These are phyloP conservation scores for Peromyscus maniculatus DNA, from an alignment of 2,113 vertebrate species.

Conservation along the genomic window DNA sequence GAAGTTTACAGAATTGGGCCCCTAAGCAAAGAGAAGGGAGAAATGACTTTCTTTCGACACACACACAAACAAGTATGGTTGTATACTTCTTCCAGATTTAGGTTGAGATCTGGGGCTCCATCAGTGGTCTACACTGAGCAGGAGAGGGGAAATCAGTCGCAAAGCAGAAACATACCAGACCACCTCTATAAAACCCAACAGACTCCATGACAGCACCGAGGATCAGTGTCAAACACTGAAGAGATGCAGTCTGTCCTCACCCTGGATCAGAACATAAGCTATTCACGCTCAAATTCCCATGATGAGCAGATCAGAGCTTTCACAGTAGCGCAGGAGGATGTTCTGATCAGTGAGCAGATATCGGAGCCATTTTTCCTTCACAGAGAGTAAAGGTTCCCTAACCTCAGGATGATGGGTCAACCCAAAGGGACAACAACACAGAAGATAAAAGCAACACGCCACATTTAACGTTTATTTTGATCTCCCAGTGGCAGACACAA, in stretches of 20 bases:
- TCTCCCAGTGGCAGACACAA: background rate
- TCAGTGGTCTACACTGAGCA: background rate
- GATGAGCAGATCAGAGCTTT: background rate
- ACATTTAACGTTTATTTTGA: background rate
- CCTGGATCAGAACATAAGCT: background rate
- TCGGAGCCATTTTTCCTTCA: background rate
- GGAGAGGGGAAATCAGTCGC: background rate
- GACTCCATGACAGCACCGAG: background rate
- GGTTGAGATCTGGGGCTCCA: background rate
- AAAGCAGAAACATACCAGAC: background rate
- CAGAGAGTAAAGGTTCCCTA: background rate
- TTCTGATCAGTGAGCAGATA: background rate
- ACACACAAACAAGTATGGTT: background rate
- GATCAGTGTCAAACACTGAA: background rate
- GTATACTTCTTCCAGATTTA: background rate
- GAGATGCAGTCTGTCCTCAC: background rate
- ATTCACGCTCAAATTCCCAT: background rate
- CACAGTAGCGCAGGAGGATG: background rate
- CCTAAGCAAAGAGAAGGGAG: background rate
- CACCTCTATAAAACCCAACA: constrained; percentile 40
- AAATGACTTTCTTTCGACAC: background rate
- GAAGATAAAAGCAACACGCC: background rate
- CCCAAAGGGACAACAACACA: background rate
- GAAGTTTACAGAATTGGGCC: background rate
- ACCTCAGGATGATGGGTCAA: background rate